These are phyloP conservation scores for Brachymystax lenok DNA, from an alignment of 2,797 vertebrate species.

Conservation along the genomic window DNA sequence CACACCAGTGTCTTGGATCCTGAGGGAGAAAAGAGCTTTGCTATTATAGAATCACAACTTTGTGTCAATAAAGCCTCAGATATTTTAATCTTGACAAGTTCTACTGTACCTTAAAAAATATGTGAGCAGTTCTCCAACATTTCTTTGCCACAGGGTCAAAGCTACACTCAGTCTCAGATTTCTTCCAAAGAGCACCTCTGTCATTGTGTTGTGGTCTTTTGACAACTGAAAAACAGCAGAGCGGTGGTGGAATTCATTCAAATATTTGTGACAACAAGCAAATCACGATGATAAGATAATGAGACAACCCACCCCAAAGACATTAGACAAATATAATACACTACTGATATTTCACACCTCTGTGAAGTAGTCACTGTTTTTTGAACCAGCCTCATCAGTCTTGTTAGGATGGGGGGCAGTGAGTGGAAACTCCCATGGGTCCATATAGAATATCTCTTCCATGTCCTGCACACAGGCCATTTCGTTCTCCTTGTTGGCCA, in stretches of 20 bases:
- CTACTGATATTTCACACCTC: conserved; percentile 72
- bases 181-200: conserved; percentile 88
- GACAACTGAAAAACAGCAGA: conserved; percentile 74
- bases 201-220: conserved; percentile 85
- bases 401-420: conserved; percentile 66
- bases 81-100: too few species aligned
- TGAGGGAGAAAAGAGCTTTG: conserved; percentile 57
- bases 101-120: conserved; percentile 78
- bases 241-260: conserved; percentile 12
- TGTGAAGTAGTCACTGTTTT: conserved; percentile 79
- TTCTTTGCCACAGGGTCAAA: conserved; percentile 90
- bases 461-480: conserved; percentile 69
- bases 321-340: too few species aligned
- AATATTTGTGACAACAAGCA: not conserved
- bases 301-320: not conserved
- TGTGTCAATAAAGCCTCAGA: too few species aligned
- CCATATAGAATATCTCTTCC: conserved; percentile 74
- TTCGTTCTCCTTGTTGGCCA: conserved; percentile 91
- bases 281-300: not conserved
- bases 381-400: conserved; percentile 78
- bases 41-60: too few species aligned
- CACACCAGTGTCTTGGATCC: conserved; percentile 89
- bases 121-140: conserved; percentile 86
- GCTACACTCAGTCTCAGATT: conserved; percentile 89
- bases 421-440: conserved; percentile 54